Base-by-base conservation (phyloP, 1,140 invertebrate genomes). In the Druon quercuslanigerum region DNA sequence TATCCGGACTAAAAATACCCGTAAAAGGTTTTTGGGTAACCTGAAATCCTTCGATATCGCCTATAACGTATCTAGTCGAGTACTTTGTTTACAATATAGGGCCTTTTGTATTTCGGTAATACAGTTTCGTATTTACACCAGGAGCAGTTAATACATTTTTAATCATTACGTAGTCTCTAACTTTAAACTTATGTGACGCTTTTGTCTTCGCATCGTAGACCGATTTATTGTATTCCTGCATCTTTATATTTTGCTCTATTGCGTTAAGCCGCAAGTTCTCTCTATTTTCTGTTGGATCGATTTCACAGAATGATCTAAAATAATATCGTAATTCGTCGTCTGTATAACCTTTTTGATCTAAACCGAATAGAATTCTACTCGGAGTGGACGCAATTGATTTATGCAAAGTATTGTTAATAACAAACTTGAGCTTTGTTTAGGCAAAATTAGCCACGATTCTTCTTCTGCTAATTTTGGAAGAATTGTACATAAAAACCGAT, bases 101-200 rank as follows among this genome's bases (percentile, higher is more conserved):
- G 81, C 2, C 84, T 81, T 56, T 77, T 76, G 13, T 77, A 75
- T 76, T 83, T 83, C 12, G 78, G 78, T 12, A 85, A 12, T 52
- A n/a, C n/a, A 85, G 46, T 73, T 85, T 85, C 33, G 33, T 11
- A 33, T 60, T 25, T 25, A 25, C 25, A 25, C 25, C 40, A 40
- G n/a, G n/a, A n/a, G n/a, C n/a, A n/a, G n/a, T n/a, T n/a, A n/a
- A n/a, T n/a, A n/a, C n/a, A n/a, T n/a, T n/a, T n/a, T n/a, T n/a
- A n/a, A n/a, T n/a, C n/a, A n/a, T n/a, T n/a, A n/a, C n/a, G n/a
- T n/a, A n/a, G n/a, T n/a, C n/a, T n/a, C n/a, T n/a, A n/a, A n/a
- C n/a, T n/a, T n/a, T n/a, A 33, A 33, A 33, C 25, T 33, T 33
- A 33, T 33, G 25, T 33, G 25, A 33, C 25, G 25, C 25, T 33